phyloP scores from a whole-genome alignment of 2,113 vertebrate species.

The Fregetta grallaria region DNA sequence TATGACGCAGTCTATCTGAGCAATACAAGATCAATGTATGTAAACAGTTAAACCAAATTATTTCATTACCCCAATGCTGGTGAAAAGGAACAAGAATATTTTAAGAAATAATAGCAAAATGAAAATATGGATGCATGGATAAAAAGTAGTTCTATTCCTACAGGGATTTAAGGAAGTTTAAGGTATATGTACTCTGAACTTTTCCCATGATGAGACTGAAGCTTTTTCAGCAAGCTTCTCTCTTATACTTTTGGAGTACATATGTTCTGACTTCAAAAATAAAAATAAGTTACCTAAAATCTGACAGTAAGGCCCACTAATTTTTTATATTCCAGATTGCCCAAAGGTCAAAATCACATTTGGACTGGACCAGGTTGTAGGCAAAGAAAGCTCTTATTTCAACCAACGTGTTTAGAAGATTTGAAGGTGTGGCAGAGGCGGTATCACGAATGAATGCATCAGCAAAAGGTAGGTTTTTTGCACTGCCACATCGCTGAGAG shows the following conservation, averaged over 20 bases:
- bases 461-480: background rate
- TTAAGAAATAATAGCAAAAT: background rate
- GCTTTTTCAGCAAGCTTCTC: background rate
- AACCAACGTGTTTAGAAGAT: background rate
- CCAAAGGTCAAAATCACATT: background rate
- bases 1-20: background rate
- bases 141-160: background rate
- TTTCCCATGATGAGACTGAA: background rate
- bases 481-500: background rate
- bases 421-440: background rate
- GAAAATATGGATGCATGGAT: background rate
- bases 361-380: background rate
- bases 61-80: background rate
- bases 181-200: background rate
- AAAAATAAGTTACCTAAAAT: background rate
- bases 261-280: background rate
- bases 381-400: background rate
- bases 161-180: background rate
- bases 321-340: background rate
- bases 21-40: background rate
- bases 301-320: background rate
- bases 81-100: background rate
- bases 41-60: background rate
- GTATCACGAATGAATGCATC: background rate
- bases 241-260: background rate